Evolutionary conservation across 1,140 invertebrate genomes (phyloP).

Genomic region (Chironomus striatipennis): DNA sequence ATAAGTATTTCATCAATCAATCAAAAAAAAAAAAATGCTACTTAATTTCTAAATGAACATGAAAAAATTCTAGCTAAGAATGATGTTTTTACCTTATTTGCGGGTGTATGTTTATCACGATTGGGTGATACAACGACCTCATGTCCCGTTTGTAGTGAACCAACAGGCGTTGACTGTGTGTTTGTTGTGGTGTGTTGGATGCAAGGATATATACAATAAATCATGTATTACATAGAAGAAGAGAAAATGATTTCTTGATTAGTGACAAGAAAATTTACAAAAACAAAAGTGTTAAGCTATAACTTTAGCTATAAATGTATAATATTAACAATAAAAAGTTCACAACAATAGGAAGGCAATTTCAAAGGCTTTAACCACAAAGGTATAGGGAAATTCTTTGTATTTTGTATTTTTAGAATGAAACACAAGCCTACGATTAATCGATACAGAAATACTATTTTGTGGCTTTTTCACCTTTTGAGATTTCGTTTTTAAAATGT

Average conservation of each 20-base stretch:
- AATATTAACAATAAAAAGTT: background rate
- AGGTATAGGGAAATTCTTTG: background rate
- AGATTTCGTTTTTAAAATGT: slow-evolving; percentile 73
- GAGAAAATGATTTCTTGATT: slow-evolving; percentile 22
- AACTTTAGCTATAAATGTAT: background rate
- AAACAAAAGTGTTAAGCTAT: background rate
- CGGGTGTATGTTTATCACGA: slow-evolving; percentile 69
- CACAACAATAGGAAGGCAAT: background rate
- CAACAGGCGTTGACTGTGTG: slow-evolving; percentile 80
- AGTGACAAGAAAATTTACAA: background rate
- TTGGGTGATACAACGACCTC: slow-evolving; percentile 84
- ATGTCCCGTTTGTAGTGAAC: slow-evolving; percentile 79
- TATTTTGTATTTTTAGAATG: background rate
- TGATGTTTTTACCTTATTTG: slow-evolving; percentile 62
- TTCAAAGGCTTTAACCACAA: background rate
- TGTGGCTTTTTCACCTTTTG: slow-evolving; percentile 58
- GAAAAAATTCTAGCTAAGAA: slow-evolving; percentile 25
- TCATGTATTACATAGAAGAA: background rate
- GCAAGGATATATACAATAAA: slow-evolving; percentile 24
- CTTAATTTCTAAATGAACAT: slow-evolving; percentile 10
- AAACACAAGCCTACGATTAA: background rate
- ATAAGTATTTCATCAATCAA: background rate
- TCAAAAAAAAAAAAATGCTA: background rate
- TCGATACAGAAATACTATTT: background rate
- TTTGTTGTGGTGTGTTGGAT: slow-evolving; percentile 27